phyloP scores from a whole-genome alignment of 2,888 invertebrate species.

The Synergus japonicus region DNA sequence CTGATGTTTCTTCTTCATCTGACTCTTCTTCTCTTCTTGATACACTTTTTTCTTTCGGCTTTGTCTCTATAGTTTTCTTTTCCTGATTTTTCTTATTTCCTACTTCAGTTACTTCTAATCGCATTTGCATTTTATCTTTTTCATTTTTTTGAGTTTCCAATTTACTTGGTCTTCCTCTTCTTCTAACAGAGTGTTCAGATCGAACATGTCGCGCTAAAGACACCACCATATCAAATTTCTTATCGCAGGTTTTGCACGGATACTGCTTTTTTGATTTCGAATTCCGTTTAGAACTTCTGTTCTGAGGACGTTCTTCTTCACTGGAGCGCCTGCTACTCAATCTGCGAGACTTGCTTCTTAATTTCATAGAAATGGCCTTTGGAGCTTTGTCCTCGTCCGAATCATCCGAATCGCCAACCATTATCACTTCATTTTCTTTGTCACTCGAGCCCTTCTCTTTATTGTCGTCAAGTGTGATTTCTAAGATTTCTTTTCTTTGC shows the following conservation, averaged over 20 bases:
- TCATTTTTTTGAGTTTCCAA: slow-evolving; percentile 30
- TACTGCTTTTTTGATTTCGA: slow-evolving; percentile 62
- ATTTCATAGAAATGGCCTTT: slow-evolving; percentile 50
- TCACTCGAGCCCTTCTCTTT: slow-evolving; percentile 75
- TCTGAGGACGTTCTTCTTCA: slow-evolving; percentile 41
- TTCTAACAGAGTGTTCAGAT: slow-evolving; percentile 65
- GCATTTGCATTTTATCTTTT: slow-evolving; percentile 18
- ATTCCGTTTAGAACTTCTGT: slow-evolving; percentile 29
- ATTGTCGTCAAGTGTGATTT: slow-evolving; percentile 70
- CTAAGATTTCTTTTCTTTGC: slow-evolving; percentile 60
- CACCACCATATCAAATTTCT: slow-evolving; percentile 72
- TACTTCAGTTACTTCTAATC: slow-evolving; percentile 39
- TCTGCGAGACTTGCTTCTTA: slow-evolving; percentile 55
- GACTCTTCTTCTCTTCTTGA: slow-evolving; percentile 35
- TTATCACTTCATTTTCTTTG: slow-evolving; percentile 75
- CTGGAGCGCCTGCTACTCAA: slow-evolving; percentile 51
- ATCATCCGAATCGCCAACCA: slow-evolving; percentile 73
- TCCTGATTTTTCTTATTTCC: slow-evolving; percentile 26
- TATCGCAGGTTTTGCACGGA: slow-evolving; percentile 71
- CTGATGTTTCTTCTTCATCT: slow-evolving; percentile 41
- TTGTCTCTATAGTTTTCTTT: slow-evolving; percentile 5
- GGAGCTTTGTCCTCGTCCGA: slow-evolving; percentile 57
- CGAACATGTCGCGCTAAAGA: slow-evolving; percentile 72
- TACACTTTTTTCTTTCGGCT: neutral
- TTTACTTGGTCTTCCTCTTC: slow-evolving; percentile 60